These are phyloP conservation scores for Tortricodes alternella DNA, from an alignment of 2,888 invertebrate genomes.

Conservation along the genomic window DNA sequence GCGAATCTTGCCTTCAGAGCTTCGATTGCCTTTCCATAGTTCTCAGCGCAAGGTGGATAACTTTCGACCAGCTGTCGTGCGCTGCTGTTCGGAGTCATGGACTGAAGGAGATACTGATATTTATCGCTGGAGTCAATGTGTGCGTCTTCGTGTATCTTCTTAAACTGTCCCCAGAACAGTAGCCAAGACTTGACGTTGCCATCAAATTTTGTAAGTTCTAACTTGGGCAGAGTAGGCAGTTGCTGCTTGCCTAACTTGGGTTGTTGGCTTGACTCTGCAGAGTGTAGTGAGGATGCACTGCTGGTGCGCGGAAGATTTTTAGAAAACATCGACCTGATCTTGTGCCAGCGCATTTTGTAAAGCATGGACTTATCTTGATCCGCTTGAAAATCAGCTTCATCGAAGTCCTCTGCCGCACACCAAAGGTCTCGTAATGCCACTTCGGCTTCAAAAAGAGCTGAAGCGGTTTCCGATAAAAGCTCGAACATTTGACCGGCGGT, in stretches of 20 bases:
- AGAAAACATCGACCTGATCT: not conserved
- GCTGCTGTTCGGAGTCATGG: not conserved
- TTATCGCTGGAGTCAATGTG: not conserved
- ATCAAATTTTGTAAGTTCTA: not conserved
- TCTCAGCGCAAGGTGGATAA: not conserved
- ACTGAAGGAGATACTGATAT: not conserved
- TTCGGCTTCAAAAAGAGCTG: not conserved
- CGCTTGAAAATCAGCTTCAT: not conserved
- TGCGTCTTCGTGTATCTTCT: not conserved
- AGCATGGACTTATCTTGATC: not conserved
- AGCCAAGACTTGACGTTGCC: not conserved
- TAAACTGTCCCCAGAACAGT: not conserved
- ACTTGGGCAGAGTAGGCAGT: not conserved
- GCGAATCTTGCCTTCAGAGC: not conserved
- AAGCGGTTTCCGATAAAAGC: not conserved
- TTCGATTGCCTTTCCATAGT: not conserved
- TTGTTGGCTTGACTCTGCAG: not conserved
- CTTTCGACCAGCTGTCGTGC: not conserved
- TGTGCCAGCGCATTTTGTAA: not conserved
- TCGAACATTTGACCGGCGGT: not conserved
- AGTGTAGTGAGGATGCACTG: not conserved
- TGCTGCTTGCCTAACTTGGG: not conserved
- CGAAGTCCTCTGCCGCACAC: not conserved
- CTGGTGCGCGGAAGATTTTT: not conserved
- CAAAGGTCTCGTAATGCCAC: not conserved